Conservation (phyloP, 2,113 vertebrate species). For the Gadus chalcogrammus region DNA sequence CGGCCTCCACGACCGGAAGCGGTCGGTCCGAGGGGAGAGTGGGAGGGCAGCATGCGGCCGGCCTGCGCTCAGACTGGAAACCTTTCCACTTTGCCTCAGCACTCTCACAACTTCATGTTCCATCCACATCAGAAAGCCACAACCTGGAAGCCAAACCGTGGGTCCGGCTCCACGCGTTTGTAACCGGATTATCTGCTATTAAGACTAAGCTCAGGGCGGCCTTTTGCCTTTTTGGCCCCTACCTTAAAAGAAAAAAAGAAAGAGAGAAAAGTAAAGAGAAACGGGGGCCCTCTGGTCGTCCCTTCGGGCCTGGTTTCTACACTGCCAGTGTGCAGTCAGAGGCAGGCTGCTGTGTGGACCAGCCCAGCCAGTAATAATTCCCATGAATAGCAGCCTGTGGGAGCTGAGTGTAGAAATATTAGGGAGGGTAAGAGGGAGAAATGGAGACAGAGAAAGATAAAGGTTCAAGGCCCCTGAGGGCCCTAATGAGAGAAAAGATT, state of each 20-base stretch:
- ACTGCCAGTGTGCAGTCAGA: conserved; percentile 35
- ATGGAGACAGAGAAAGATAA: conserved; percentile 28
- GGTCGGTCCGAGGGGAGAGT: conserved; percentile 40
- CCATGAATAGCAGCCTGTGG: conserved; percentile 43
- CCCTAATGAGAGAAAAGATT: conserved; percentile 40
- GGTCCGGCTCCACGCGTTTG: conserved; percentile 65
- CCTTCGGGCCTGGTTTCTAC: conserved; percentile 26
- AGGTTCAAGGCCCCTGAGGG: conserved; percentile 42
- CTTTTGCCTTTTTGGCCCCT: conserved; percentile 30
- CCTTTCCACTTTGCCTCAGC: conserved; percentile 44
- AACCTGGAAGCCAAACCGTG: conserved; percentile 65
- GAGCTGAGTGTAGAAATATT: conserved; percentile 37
- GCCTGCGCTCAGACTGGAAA: conserved; percentile 42
- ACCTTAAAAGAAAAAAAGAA: conserved; percentile 7
- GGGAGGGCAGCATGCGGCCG: conserved; percentile 50
- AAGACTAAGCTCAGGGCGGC: conserved; percentile 54
- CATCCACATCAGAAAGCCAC: conserved; percentile 68
- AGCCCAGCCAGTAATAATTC: conserved; percentile 49
- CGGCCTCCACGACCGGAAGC: background rate
- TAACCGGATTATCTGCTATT: conserved; percentile 70
- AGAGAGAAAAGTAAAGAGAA: conserved; percentile 12
- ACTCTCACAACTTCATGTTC: conserved; percentile 57
- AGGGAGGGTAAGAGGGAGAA: conserved; percentile 17
- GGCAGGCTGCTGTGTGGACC: conserved; percentile 23
- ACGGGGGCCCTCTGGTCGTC: conserved; percentile 36